phyloP scores from a whole-genome alignment of 64 coral and sea anemone species.

The Montipora sp. region DNA sequence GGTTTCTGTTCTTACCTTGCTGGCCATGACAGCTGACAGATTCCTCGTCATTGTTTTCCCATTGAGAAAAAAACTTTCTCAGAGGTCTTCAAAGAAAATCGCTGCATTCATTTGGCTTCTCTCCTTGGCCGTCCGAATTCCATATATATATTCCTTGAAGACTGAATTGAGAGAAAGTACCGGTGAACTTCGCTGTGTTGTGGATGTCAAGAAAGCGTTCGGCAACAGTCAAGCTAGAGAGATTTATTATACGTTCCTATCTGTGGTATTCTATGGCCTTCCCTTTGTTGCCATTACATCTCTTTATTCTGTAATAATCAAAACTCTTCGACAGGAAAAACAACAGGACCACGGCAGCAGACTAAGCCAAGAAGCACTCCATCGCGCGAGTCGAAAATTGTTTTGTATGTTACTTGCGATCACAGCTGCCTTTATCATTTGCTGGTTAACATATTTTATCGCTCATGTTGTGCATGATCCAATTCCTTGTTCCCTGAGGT shows the following conservation, averaged over 20 bases:
- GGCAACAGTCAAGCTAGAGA: conserved; percentile 8
- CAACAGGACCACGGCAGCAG: not conserved
- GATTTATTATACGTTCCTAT: conserved; percentile 50
- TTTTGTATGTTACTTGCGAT: conserved; percentile 41
- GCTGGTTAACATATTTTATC: conserved; percentile 63
- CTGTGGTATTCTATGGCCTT: conserved; percentile 47
- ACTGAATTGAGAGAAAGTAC: not conserved
- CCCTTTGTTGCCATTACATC: conserved; percentile 40
- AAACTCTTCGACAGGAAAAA: not conserved
- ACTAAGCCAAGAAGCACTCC: not conserved
- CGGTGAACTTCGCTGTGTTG: not conserved
- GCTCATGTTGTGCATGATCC: conserved; percentile 27
- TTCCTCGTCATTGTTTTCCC: conserved; percentile 43
- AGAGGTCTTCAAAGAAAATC: conserved; percentile 9
- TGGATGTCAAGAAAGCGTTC: conserved; percentile 16
- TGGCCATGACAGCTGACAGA: conserved; percentile 25
- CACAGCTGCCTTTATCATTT: conserved; percentile 42
- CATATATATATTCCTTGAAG: conserved; percentile 28
- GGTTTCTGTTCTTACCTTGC: conserved; percentile 41
- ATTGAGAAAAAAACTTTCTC: conserved; percentile 15
- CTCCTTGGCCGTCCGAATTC: conserved; percentile 29
- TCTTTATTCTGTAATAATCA: conserved; percentile 19
- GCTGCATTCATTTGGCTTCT: conserved; percentile 37
- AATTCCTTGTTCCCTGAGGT: conserved; percentile 31
- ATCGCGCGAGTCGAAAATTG: conserved; percentile 25